Conservation (phyloP, 2,888 invertebrate species). For the Tribolium freemani region DNA sequence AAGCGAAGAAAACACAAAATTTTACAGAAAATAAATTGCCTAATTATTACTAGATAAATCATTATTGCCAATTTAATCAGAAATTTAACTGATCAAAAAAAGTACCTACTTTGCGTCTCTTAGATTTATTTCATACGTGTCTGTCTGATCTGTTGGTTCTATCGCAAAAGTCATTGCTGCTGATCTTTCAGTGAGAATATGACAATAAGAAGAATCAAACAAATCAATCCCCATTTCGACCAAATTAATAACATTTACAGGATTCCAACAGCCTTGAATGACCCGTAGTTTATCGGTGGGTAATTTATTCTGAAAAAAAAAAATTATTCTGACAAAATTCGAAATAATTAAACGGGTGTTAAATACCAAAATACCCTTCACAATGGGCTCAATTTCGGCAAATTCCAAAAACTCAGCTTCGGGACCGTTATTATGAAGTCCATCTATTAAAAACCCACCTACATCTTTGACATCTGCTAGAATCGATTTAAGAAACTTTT, state of each 20-base stretch:
- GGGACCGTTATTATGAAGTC: slow-evolving; percentile 83
- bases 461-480: slow-evolving; percentile 72
- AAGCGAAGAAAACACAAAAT: too few species aligned
- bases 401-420: slow-evolving; percentile 70
- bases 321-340: slow-evolving; percentile 39
- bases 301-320: slow-evolving; percentile 71
- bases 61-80: too few species aligned
- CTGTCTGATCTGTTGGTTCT: slow-evolving; percentile 59
- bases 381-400: slow-evolving; percentile 72
- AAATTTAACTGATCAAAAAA: not conserved
- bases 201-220: slow-evolving; percentile 90
- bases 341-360: not conserved
- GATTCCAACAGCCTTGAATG: slow-evolving; percentile 86
- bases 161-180: slow-evolving; percentile 74
- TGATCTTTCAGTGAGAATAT: slow-evolving; percentile 77
- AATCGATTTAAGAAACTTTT: slow-evolving; percentile 75
- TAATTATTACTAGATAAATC: too few species aligned
- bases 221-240: slow-evolving; percentile 86
- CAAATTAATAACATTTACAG: slow-evolving; percentile 79
- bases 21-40: too few species aligned
- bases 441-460: slow-evolving; percentile 85
- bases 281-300: slow-evolving; percentile 79
- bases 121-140: slow-evolving; percentile 73
- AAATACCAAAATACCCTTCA: slow-evolving; percentile 75
- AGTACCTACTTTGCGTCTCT: slow-evolving; percentile 69